Base-by-base conservation (phyloP, 23 tunicate genomes). In the Pegea sp. region DNA sequence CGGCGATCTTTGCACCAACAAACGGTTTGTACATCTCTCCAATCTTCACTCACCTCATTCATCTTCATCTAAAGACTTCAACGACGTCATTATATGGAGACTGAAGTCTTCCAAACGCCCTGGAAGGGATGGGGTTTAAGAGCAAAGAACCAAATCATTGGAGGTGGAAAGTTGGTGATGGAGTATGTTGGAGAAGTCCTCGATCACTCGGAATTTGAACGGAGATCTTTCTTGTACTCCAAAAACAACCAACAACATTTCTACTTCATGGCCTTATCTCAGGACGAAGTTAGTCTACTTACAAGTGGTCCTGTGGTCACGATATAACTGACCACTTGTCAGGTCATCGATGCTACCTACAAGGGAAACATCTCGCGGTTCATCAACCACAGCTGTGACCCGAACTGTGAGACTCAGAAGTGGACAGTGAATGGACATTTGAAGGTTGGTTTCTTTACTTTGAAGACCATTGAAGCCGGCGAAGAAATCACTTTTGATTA, bases 401-500 rank as follows among this genome's bases (percentile, higher is more conserved):
- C 98, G 27, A 78, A 86, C 54, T 74, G 81, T 34, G 98, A 89
- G 49, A 89, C 98, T 13, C 98, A 89, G 63, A 89, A 77, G 44
- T 89, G 98, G 98, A 71, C 90, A 28, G 98, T 89, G 44, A 89
- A 89, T 43, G 98, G 98, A 27, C 48, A 65, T 8, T 34, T 86
- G 34, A 33, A 90, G 24, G 88, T 89, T 27, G 98, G 98, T 42
- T 66, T 89, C 46, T 89, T 77, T 44, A 61, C 91, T 4, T 33
- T 70, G 29, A 50, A 58, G 30, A 56, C 59, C 4, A 50, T 89
- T 24, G 13, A 50, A 11, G 48, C 49, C 31, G 76, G 76, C n/a
- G 88, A 77, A 44, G 98, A 89, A 49, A 76, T 89, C 34, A 89
- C 98, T 18, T 89, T 89, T 48, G 90, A 89, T 44, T 89, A 89